phyloP scores from a whole-genome alignment of 2,888 invertebrate species.

The Incurvaria masculella region DNA sequence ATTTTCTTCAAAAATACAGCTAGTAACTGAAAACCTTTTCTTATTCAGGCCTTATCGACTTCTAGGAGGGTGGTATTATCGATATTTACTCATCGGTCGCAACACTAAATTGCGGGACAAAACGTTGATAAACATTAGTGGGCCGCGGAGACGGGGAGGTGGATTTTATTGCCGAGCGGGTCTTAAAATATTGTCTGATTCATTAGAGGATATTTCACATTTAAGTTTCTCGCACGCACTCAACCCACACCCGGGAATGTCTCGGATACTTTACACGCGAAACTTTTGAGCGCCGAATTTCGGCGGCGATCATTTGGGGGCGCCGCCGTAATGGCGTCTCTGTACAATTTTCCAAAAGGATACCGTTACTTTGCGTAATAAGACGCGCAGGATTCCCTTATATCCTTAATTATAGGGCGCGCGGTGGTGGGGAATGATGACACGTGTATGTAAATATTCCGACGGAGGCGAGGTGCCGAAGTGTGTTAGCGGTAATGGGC shows the following conservation, averaged over 20 bases:
- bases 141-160: slow-evolving; percentile 26
- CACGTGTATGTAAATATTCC: slow-evolving; percentile 57
- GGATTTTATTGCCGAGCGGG: slow-evolving; percentile 51
- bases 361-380: slow-evolving; percentile 55
- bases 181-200: slow-evolving; percentile 59
- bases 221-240: slow-evolving; percentile 50
- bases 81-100: slow-evolving; percentile 29
- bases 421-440: slow-evolving; percentile 37
- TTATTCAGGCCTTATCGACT: no score
- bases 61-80: no score
- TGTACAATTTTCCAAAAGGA: slow-evolving; percentile 56
- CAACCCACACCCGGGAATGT: slow-evolving; percentile 24
- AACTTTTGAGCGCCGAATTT: slow-evolving; percentile 36
- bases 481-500: slow-evolving; percentile 48
- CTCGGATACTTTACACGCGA: slow-evolving; percentile 27
- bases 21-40: no score
- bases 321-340: slow-evolving; percentile 39
- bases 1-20: no score
- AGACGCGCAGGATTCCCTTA: slow-evolving; percentile 57
- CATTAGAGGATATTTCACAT: slow-evolving; percentile 56
- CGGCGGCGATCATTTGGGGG: slow-evolving; percentile 38
- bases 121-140: slow-evolving; percentile 51
- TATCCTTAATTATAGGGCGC: slow-evolving; percentile 52
- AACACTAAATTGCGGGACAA: slow-evolving; percentile 38
- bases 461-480: slow-evolving; percentile 50